A percentile compares a stretch with the other conserved stretches of the same genome.
Conservation (phyloP, 2,888 invertebrate genomes). For the Ochropleura leucogaster region DNA sequence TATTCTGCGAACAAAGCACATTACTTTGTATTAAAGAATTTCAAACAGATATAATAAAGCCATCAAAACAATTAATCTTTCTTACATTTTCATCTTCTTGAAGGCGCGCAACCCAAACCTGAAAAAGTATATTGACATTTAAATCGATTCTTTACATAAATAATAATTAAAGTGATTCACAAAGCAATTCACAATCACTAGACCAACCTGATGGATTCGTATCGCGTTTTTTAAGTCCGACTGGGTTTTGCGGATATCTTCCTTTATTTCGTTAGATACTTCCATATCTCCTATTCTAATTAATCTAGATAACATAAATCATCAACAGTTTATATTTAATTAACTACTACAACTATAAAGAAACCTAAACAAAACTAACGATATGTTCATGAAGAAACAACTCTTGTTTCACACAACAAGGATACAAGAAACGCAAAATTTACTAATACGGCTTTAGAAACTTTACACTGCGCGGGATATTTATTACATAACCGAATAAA, state of each 20-base stretch:
- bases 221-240: constrained; percentile 91
- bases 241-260: constrained; percentile 91
- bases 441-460: constrained; percentile 48
- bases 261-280: constrained; percentile 91
- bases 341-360: constrained; percentile 13
- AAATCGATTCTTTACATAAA: constrained; percentile 2
- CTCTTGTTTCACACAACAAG: constrained; percentile 54
- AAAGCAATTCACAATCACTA: constrained; percentile 46
- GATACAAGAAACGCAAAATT: constrained; percentile 47
- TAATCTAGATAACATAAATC: constrained; percentile 8
- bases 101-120: constrained; percentile 90
- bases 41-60: not conserved
- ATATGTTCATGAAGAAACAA: constrained; percentile 60
- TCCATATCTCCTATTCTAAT: constrained; percentile 81
- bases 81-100: constrained; percentile 90
- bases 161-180: constrained; percentile 20
- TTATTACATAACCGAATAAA: constrained; percentile 50
- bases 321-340: constrained; percentile 25
- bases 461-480: constrained; percentile 47
- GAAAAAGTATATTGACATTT: constrained; percentile 61
- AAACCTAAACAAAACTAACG: constrained; percentile 38
- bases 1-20: constrained; percentile 84
- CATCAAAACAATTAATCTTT: constrained; percentile 38
- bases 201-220: constrained; percentile 91
- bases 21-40: not conserved